A percentile compares a stretch with the other conserved stretches of the same genome.
These are phyloP conservation scores for Pteria penguin DNA, from an alignment of 2,888 invertebrate species.

Conservation along the genomic window DNA sequence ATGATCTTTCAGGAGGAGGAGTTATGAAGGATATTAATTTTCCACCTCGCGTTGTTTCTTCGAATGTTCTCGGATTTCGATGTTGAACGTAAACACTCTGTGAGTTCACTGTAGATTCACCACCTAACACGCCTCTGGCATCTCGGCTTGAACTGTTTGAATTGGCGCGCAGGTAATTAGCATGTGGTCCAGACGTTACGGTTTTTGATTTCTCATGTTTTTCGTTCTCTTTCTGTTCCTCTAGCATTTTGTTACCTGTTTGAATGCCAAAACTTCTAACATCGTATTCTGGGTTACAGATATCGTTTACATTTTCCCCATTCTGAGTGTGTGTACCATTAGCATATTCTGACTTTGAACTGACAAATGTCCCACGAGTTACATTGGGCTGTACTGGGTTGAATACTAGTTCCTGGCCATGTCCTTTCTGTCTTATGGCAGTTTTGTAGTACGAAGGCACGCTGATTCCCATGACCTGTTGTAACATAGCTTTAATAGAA, in stretches of 20 bases:
- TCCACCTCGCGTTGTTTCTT: not conserved
- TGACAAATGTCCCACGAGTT: not conserved
- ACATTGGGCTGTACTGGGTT: not conserved
- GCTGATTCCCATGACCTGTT: not conserved
- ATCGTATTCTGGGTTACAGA: not conserved
- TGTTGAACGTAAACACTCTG: not conserved
- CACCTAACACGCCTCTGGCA: not conserved
- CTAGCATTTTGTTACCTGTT: not conserved
- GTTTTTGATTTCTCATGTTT: not conserved
- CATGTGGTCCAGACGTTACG: not conserved
- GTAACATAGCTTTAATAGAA: constrained; percentile 6
- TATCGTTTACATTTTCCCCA: not conserved
- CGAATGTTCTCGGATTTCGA: not conserved
- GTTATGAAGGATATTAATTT: not conserved
- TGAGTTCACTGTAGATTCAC: not conserved
- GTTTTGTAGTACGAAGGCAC: not conserved
- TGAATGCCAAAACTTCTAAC: not conserved
- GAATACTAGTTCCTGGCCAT: not conserved
- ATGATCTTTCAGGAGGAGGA: not conserved
- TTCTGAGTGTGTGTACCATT: not conserved
- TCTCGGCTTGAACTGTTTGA: not conserved
- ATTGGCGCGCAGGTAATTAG: not conserved
- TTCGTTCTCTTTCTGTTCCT: not conserved
- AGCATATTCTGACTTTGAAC: not conserved
- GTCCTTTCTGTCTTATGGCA: not conserved